Percentiles rank a stretch among this genome's conserved stretches.
Conservation (phyloP, 2,888 invertebrate species). For the Tetropium fuscum region DNA sequence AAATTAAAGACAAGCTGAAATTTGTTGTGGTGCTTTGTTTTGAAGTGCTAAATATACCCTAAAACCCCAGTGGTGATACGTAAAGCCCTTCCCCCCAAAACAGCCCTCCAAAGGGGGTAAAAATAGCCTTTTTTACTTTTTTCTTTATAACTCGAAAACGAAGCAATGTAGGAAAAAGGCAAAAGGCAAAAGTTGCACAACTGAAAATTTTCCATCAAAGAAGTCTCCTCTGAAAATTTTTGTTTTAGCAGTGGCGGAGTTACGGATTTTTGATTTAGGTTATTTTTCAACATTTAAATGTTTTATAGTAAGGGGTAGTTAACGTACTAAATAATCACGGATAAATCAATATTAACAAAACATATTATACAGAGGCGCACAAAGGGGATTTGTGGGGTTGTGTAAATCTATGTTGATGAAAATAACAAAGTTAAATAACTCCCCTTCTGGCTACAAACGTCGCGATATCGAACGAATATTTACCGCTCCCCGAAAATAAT, state of each 20-base stretch:
- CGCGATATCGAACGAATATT: background rate
- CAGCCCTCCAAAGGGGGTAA: background rate
- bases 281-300: conserved; percentile 4
- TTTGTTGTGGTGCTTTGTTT: background rate
- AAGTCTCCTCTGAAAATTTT: background rate
- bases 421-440: conserved; percentile 1
- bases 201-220: background rate
- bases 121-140: background rate
- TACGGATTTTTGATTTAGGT: background rate
- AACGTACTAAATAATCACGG: background rate
- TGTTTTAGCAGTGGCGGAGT: background rate
- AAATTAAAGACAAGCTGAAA: too few species aligned
- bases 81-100: background rate
- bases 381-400: background rate
- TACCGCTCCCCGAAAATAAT: background rate
- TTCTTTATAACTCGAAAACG: background rate
- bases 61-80: background rate
- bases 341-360: background rate
- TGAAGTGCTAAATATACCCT: background rate
- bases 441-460: background rate
- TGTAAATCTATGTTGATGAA: conserved; percentile 1
- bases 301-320: conserved; percentile 1
- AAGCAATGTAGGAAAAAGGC: background rate
- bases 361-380: background rate
- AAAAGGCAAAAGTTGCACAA: background rate